These are phyloP conservation scores for Mastigias papua DNA, from an alignment of 30 jellyfish, hydroid and myxozoan species.

Conservation along the genomic window DNA sequence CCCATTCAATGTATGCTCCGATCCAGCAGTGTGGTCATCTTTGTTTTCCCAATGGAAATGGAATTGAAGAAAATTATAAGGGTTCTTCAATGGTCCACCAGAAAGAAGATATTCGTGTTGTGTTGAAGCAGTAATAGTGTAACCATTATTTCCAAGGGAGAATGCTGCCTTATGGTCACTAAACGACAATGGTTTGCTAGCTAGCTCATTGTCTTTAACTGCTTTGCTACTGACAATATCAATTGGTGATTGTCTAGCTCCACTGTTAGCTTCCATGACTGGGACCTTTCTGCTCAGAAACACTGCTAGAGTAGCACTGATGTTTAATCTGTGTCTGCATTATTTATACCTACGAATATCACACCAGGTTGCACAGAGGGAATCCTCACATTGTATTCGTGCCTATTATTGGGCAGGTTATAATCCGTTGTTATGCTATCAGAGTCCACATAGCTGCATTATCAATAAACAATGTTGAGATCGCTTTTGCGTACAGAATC, in stretches of 20 bases:
- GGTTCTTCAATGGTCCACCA: conserved; percentile 86
- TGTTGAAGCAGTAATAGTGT: conserved; percentile 49
- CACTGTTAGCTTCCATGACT: conserved; percentile 6
- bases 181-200: conserved; percentile 11
- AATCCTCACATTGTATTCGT: too few species aligned
- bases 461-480: not conserved
- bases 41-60: conserved; percentile 92
- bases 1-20: conserved; percentile 91
- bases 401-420: too few species aligned
- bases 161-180: conserved; percentile 11
- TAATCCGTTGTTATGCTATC: too few species aligned
- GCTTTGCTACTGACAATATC: conserved; percentile 49
- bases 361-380: not conserved
- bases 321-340: too few species aligned
- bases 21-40: conserved; percentile 53
- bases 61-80: conserved; percentile 74
- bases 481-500: not conserved
- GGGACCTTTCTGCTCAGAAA: too few species aligned
- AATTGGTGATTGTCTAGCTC: conserved; percentile 73
- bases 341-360: not conserved
- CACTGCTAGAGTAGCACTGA: too few species aligned
- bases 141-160: conserved; percentile 69
- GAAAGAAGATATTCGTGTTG: conserved; percentile 25
- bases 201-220: conserved; percentile 23
- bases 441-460: not conserved